Conservation (phyloP, 37 sponge, comb jelly and placozoan species). For the Crambe crambe region DNA sequence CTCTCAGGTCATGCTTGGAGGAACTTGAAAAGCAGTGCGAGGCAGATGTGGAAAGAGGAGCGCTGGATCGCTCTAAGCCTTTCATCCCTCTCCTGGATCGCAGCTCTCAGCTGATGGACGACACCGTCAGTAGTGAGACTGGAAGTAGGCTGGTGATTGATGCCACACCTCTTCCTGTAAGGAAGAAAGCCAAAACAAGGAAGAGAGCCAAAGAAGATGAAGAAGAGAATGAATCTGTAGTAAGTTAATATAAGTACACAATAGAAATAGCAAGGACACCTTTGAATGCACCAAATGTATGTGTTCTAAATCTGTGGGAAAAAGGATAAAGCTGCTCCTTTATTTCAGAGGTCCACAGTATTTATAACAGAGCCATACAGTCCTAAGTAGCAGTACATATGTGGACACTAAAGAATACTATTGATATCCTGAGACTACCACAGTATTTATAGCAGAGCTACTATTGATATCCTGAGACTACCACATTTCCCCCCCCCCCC, state of each 20-base stretch:
- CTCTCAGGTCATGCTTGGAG: conserved; percentile 2
- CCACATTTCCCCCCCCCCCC: no score
- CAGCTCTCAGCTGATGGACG: conserved; percentile 55
- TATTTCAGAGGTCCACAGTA: no score
- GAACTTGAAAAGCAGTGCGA: background rate
- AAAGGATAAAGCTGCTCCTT: no score
- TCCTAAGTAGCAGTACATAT: no score
- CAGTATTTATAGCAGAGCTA: no score
- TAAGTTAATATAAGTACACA: no score
- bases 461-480: no score
- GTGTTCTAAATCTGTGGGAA: no score
- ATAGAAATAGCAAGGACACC: background rate
- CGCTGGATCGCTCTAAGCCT: conserved; percentile 25
- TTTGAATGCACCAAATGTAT: no score
- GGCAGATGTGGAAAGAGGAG: background rate
- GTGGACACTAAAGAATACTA: no score
- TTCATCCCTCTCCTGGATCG: conserved; percentile 36
- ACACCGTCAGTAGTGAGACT: conserved; percentile 2
- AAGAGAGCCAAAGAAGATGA: background rate
- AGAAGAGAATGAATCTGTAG: background rate
- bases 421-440: no score
- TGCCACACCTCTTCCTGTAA: conserved; percentile 28
- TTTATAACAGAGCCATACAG: no score
- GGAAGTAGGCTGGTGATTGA: conserved; percentile 9
- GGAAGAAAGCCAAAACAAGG: conserved; percentile 8